A percentile compares a stretch with the other conserved stretches of the same genome.
Evolutionary conservation across 30 jellyfish, hydroid and myxozoan species (phyloP).

Genomic region (Chrysaora quinquecirrha): DNA sequence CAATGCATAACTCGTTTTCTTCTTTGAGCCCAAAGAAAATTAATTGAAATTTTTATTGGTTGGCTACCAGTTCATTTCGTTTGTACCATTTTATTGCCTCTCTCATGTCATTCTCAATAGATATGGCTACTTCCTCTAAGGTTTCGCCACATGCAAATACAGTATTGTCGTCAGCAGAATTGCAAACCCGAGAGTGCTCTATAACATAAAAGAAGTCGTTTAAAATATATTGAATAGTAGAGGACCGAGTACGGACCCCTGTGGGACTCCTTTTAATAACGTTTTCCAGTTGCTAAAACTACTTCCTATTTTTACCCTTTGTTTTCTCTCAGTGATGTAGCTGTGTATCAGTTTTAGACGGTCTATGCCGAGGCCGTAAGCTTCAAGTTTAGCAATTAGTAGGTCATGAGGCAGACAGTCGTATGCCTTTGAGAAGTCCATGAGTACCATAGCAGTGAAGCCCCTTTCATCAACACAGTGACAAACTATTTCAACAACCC

Average conservation of each 20-base stretch:
- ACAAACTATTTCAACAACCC: constrained; percentile 20
- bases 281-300: constrained; percentile 30
- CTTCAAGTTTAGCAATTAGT: constrained; percentile 34
- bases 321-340: constrained; percentile 43
- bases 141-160: constrained; percentile 57
- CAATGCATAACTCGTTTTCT: constrained; percentile 34
- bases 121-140: constrained; percentile 45
- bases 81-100: constrained; percentile 40
- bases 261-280: constrained; percentile 37
- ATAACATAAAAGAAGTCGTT: too few relatives aligned
- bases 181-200: constrained; percentile 60
- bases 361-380: constrained; percentile 60
- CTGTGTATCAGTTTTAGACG: constrained; percentile 30
- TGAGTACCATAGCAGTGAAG: constrained; percentile 27
- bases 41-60: constrained; percentile 15
- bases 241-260: constrained; percentile 34
- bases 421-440: constrained; percentile 40
- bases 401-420: constrained; percentile 38
- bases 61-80: constrained; percentile 52
- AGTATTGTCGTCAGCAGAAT: constrained; percentile 45
- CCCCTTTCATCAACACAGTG: constrained; percentile 19
- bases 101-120: constrained; percentile 42
- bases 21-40: constrained; percentile 18
- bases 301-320: constrained; percentile 31
- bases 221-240: too few relatives aligned